Base-by-base conservation (phyloP, 2,797 vertebrate species). In the Cuculus canorus region DNA sequence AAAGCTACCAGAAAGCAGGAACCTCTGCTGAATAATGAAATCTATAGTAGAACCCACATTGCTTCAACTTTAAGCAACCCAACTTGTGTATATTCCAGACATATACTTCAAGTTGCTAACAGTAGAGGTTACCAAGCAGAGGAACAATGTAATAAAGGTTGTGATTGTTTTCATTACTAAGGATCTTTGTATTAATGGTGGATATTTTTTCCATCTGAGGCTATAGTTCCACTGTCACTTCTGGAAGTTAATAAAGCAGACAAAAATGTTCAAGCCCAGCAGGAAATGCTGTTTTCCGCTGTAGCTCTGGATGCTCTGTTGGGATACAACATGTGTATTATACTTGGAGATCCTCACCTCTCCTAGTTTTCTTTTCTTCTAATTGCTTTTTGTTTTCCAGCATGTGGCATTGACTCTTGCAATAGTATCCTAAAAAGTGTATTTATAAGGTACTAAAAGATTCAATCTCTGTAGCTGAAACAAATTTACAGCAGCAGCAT, bases 361-460 rank as follows among this genome's bases (percentile, higher is more conserved):
- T 70, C 53, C 53, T n/a, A 23, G 5, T 30, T 94, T 77, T 17
- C 71, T 85, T 82, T 81, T 75, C 82, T 92, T 90, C 60, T 94
- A 84, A 96, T 92, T 90, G 64, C 45, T 32, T 92, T 85, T 83
- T n/a, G n/a, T 82, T 70, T 80, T 70, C 43, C 84, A 90, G 81
- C 83, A 75, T 77, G 78, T 77, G 77, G 78, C 75, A 75, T 30
- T 82, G 75, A 71, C 71, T 95, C n/a, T 90, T 92, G 60, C 71
- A 89, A 77, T 22, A 80, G 52, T 11, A 80, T 54, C 68, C 53
- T 66, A 37, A 86, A 71, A 90, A 86, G n/a, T 80, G 94, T 94
- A 95, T 88, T 96, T 95, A 88, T 61, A 88, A 91, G 43, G 50
- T 82, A 80, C 60, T 95, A 89, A 93, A 88, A 90, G 78, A 57